Evolutionary conservation across 1,140 invertebrate species (phyloP).

Genomic region (Scaptomyza montana): DNA sequence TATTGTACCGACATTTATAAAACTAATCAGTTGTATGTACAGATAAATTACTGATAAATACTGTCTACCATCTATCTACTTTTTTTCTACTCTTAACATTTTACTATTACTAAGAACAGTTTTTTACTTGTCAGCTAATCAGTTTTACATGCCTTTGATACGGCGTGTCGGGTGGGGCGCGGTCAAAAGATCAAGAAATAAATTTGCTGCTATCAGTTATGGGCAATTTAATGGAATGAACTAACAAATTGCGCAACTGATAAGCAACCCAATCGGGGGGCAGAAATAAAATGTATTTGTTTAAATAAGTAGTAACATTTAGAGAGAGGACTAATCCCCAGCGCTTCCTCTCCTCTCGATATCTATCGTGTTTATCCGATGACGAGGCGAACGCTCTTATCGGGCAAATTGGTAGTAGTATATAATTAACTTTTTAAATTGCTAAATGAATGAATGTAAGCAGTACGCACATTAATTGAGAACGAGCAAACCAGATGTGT

Average conservation of each 20-base stretch:
- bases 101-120: not conserved
- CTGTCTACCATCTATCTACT: too few species aligned
- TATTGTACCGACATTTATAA: not conserved
- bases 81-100: not conserved
- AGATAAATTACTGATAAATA: too few species aligned
- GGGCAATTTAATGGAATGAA: too few species aligned
- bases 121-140: not conserved
- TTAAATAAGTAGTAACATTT: not conserved
- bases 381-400: not conserved
- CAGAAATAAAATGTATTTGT: too few species aligned
- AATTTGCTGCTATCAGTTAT: not conserved
- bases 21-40: too few species aligned
- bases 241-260: slow-evolving; percentile 4
- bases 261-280: not conserved
- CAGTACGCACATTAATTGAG: slow-evolving; percentile 34
- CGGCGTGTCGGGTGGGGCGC: not conserved
- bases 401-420: not conserved
- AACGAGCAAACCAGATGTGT: slow-evolving; percentile 52
- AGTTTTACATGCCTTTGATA: not conserved
- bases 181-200: not conserved
- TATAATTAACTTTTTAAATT: not conserved
- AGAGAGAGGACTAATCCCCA: not conserved
- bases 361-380: not conserved
- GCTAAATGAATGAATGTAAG: slow-evolving; percentile 22
- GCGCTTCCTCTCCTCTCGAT: too few species aligned